Base-by-base conservation (phyloP, 2,888 invertebrate genomes). In the Himalopsyche japonica region DNA sequence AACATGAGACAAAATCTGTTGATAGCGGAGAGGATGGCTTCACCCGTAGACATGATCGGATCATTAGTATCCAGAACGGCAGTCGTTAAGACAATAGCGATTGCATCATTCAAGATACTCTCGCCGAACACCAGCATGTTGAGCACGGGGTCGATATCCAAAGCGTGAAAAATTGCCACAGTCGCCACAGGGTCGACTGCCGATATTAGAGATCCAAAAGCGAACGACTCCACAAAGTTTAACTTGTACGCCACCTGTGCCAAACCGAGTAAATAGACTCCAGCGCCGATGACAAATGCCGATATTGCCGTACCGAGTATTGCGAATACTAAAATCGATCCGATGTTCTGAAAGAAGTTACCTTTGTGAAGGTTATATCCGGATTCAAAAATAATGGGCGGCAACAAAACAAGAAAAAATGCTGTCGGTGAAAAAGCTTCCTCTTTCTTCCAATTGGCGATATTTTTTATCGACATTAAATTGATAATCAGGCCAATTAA, bases 141-240 rank as follows among this genome's bases (percentile, higher is more conserved):
- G 0, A 99, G 93, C 6, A 99, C 96, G 0, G 98, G 98, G 90
- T 99, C 99, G 0, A 99, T 97, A 90, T 99, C 97, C 34, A 99
- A 92, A 1, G 99, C 99, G 91, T 99, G 98, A 89, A 99, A 99
- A 88, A 99, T 99, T 12, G 99, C 99, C 37, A 99, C 96, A 0
- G 99, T 99, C 5, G 99, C 99, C 0, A 99, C 99, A 0, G 99
- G 99, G 92, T 99, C 99, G 5, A 99, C 99, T 34, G 99, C 99
- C 1, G 99, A 99, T 90, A 99, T 99, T 86, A 98, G 91, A 0
- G 99, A 98, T 8, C 99, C 99, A 92, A 99, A 99, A 0, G 99
- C 99, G 93, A 99, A 99, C 83, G 99, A 98, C 91, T 99, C 98
- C 8, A 98, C 96, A 91, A 99, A 97, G 90, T 96, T 96, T 84